Evolutionary conservation across 1,140 invertebrate genomes (phyloP).

Genomic region (Hesperophylax magnus): DNA sequence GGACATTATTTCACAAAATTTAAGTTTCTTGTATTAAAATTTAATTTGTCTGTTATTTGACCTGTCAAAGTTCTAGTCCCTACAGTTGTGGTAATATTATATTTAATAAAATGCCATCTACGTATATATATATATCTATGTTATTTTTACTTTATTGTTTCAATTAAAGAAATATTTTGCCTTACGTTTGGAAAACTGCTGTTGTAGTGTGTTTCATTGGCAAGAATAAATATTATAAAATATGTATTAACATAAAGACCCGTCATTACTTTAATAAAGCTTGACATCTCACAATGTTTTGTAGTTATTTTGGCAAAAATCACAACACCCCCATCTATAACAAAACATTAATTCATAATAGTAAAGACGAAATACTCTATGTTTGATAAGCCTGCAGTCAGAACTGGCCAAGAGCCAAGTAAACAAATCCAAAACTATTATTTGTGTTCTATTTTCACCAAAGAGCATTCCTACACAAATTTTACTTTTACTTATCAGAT

Average conservation of each 20-base stretch:
- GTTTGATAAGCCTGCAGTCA: no score
- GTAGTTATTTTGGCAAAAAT: neutral
- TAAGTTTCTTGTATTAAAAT: neutral
- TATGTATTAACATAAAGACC: slow-evolving; percentile 12
- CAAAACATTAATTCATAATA: no score
- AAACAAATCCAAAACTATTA: no score
- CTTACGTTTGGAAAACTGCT: slow-evolving; percentile 18
- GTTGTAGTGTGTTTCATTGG: slow-evolving; percentile 21
- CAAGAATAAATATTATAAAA: slow-evolving; percentile 23
- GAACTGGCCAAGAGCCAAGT: no score
- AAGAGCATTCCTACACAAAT: no score
- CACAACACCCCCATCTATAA: no score
- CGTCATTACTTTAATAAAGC: slow-evolving; percentile 26
- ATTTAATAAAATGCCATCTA: slow-evolving; percentile 22
- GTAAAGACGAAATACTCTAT: no score
- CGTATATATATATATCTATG: neutral
- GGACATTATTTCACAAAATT: no score
- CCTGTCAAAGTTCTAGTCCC: slow-evolving; percentile 19
- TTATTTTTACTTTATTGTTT: slow-evolving; percentile 12
- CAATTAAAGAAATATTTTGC: slow-evolving; percentile 10
- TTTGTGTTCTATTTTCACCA: no score
- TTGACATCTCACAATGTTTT: slow-evolving; percentile 18
- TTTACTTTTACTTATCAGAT: no score
- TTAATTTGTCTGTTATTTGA: neutral
- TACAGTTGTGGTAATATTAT: slow-evolving; percentile 33